phyloP scores from a whole-genome alignment of 2,888 invertebrate genomes.

The Choreutis nemorana region DNA sequence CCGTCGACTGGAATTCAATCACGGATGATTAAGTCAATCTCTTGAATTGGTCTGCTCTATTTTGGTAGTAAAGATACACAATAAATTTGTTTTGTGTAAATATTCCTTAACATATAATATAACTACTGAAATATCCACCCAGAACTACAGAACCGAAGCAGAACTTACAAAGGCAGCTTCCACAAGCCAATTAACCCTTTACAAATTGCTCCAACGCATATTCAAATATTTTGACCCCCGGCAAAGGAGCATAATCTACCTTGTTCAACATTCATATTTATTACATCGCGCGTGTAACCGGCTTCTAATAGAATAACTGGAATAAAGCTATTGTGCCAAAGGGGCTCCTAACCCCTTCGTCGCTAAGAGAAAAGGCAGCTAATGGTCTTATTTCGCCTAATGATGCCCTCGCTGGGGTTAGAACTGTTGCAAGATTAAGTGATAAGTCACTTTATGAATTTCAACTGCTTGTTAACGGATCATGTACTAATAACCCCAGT shows the following conservation, averaged over 20 bases:
- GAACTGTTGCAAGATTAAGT: constrained; percentile 55
- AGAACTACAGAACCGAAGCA: no score
- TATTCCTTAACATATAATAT: no score
- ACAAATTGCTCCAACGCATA: constrained; percentile 54
- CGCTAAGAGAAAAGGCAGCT: constrained; percentile 61
- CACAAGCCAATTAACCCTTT: constrained; percentile 55
- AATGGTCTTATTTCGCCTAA: constrained; percentile 65
- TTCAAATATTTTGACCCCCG: constrained; percentile 66
- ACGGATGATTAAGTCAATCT: no score
- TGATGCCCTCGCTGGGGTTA: constrained; percentile 51
- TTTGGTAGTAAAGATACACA: constrained; percentile 1
- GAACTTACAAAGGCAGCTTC: constrained; percentile 26
- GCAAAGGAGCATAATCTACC: constrained; percentile 55
- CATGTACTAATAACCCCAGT: no score
- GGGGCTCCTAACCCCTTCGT: constrained; percentile 63
- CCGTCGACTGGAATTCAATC: no score
- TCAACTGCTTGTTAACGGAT: constrained; percentile 25
- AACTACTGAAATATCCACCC: constrained; percentile 10
- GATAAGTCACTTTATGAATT: constrained; percentile 57
- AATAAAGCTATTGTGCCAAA: constrained; percentile 56
- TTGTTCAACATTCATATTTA: constrained; percentile 65
- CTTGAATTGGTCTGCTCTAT: neutral
- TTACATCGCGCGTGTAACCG: constrained; percentile 63
- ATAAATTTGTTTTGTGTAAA: neutral
- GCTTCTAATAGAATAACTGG: constrained; percentile 60